phyloP scores from a whole-genome alignment of 2,888 invertebrate species.

The Hirtodrosophila confusa region DNA sequence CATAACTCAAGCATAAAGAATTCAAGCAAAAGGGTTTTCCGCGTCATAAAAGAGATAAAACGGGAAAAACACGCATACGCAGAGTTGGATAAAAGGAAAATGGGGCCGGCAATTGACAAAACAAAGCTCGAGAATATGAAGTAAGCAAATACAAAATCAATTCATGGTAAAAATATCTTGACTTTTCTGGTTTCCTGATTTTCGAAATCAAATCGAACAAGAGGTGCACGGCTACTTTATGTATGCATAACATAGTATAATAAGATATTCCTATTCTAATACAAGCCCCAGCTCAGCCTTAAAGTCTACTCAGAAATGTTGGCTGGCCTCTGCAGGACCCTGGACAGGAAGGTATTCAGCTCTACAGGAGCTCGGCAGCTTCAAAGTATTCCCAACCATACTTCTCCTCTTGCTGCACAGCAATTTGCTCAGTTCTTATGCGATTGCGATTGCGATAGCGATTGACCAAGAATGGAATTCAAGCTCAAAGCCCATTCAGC shows the following conservation, averaged over 20 bases:
- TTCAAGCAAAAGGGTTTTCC: constrained; percentile 66
- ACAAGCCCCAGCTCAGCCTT: no score
- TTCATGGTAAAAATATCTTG: no score
- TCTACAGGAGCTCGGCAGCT: not conserved
- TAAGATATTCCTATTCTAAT: no score
- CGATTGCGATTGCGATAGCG: constrained; percentile 29
- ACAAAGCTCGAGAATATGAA: not conserved
- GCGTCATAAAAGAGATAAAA: constrained; percentile 62
- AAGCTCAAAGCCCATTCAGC: constrained; percentile 42
- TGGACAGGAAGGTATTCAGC: not conserved
- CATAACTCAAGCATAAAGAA: constrained; percentile 56
- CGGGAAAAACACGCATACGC: constrained; percentile 28
- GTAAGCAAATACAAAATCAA: not conserved
- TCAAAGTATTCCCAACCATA: not conserved
- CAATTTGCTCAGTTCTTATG: constrained; percentile 40
- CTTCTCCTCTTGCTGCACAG: constrained; percentile 6
- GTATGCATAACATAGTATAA: no score
- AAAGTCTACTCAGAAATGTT: no score
- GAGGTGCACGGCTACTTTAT: no score
- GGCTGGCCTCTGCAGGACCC: no score
- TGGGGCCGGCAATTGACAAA: constrained; percentile 5
- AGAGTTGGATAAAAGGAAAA: constrained; percentile 29
- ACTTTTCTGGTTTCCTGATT: no score
- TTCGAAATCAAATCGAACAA: no score
- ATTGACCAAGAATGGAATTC: constrained; percentile 47